Conservation (phyloP, 2,113 vertebrate species). For the Oenanthe melanoleuca region DNA sequence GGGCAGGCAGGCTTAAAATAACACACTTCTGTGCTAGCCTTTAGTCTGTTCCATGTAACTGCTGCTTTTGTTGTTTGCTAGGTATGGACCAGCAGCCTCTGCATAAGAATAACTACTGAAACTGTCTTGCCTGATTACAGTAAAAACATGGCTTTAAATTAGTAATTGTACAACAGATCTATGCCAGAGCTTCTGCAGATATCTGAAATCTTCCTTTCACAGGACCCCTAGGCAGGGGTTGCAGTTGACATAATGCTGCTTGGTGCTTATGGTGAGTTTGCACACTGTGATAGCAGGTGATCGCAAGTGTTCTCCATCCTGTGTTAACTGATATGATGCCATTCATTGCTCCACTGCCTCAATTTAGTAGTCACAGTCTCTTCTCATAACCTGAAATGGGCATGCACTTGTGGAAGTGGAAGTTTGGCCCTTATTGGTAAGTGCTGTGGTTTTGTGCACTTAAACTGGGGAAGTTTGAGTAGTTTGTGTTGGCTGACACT, state of each 20-base stretch:
- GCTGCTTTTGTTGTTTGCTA: slow-evolving; percentile 18
- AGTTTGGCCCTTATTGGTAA: background rate
- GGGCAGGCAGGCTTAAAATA: background rate
- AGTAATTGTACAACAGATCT: background rate
- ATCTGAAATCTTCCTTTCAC: background rate
- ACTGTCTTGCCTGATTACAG: slow-evolving; percentile 27
- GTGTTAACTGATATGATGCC: background rate
- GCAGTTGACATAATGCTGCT: slow-evolving; percentile 7
- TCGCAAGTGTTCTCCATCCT: background rate
- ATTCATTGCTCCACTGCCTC: background rate
- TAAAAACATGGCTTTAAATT: slow-evolving; percentile 16
- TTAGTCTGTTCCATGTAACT: background rate
- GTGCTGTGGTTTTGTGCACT: background rate
- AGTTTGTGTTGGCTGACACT: background rate
- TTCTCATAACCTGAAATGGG: background rate
- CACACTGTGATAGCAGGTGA: background rate
- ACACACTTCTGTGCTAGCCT: background rate
- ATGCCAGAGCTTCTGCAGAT: slow-evolving; percentile 32
- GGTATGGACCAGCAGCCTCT: background rate
- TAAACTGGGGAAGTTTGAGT: background rate
- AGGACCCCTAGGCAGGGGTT: background rate
- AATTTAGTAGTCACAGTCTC: background rate
- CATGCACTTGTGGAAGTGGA: background rate
- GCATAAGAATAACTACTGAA: background rate
- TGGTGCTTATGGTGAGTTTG: slow-evolving; percentile 19